Evolutionary conservation across 1,140 invertebrate species (phyloP).

Genomic region (Lepidurus apus): DNA sequence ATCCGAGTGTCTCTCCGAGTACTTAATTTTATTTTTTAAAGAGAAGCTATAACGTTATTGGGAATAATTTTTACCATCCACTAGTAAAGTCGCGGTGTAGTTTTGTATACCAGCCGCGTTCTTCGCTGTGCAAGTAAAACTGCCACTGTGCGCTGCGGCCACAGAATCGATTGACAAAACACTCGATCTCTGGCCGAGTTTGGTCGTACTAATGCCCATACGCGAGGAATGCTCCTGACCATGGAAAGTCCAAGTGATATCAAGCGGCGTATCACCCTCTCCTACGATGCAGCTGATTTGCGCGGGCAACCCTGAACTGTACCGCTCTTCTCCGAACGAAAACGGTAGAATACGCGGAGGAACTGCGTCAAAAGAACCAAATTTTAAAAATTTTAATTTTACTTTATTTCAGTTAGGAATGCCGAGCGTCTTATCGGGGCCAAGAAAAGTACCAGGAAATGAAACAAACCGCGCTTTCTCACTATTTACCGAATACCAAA

Average conservation of each 20-base stretch:
- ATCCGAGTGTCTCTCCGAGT: neutral
- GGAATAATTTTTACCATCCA: slow-evolving; percentile 30
- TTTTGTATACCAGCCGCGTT: slow-evolving; percentile 61
- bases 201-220: slow-evolving; percentile 44
- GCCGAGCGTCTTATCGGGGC: slow-evolving; percentile 23
- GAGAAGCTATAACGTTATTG: neutral
- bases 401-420: neutral
- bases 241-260: slow-evolving; percentile 63
- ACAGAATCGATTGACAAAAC: slow-evolving; percentile 71
- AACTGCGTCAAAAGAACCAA: slow-evolving; percentile 49
- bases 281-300: slow-evolving; percentile 64
- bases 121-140: slow-evolving; percentile 71
- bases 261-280: slow-evolving; percentile 55
- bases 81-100: slow-evolving; percentile 44
- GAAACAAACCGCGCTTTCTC: neutral
- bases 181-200: slow-evolving; percentile 62
- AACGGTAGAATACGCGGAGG: slow-evolving; percentile 71
- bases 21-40: neutral
- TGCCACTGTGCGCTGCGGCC: slow-evolving; percentile 64
- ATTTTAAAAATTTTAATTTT: slow-evolving; percentile 11
- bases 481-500: slow-evolving; percentile 47
- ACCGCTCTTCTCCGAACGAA: slow-evolving; percentile 65
- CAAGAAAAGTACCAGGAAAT: neutral
- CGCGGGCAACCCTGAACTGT: slow-evolving; percentile 69
- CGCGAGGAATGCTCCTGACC: slow-evolving; percentile 52